These are phyloP conservation scores for Octodon degus DNA, from an alignment of 2,113 vertebrate species.

Conservation along the genomic window DNA sequence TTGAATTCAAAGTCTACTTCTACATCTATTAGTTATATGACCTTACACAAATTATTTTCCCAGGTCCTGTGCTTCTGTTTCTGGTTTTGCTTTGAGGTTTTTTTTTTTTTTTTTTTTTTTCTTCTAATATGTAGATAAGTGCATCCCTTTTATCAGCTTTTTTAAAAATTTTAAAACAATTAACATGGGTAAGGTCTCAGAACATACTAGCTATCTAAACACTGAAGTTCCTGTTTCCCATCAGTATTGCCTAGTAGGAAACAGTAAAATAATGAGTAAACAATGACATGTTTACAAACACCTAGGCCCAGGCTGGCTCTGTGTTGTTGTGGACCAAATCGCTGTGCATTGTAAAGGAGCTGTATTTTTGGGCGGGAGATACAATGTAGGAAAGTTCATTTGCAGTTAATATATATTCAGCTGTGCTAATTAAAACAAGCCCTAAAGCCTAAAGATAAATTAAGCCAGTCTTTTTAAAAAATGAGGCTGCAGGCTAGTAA, in stretches of 20 bases:
- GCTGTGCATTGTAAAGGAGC: neutral
- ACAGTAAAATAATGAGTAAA: neutral
- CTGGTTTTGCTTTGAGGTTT: neutral
- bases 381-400: neutral
- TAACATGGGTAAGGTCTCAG: neutral
- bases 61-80: neutral
- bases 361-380: neutral
- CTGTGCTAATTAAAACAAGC: conserved; percentile 57
- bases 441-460: conserved; percentile 67
- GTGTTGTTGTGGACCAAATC: neutral
- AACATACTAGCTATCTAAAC: neutral
- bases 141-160: neutral
- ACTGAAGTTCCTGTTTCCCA: neutral
- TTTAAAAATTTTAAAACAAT: neutral
- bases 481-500: conserved; percentile 11
- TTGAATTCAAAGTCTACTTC: neutral
- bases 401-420: conserved; percentile 63
- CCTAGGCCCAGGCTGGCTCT: rapidly evolving
- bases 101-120: neutral
- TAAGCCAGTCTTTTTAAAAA: conserved; percentile 36
- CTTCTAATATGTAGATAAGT: neutral
- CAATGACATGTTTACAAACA: rapidly evolving
- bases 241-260: neutral
- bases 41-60: neutral
- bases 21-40: neutral